Conservation (phyloP, 2,888 invertebrate genomes). For the Nemoura dubitans region DNA sequence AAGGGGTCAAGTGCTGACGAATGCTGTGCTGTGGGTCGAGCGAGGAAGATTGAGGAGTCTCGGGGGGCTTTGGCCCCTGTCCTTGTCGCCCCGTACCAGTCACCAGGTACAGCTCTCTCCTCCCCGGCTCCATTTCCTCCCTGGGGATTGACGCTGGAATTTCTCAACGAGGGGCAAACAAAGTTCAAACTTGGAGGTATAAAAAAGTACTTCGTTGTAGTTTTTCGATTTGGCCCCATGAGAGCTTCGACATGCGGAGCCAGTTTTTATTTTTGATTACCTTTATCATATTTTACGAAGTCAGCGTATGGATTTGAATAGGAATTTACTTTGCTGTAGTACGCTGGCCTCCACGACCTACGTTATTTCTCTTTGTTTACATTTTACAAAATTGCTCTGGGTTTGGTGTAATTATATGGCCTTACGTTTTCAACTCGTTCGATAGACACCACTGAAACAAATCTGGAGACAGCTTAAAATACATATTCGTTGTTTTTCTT, state of each 20-base stretch:
- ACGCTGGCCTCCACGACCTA: no score
- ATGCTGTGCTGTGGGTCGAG: not conserved
- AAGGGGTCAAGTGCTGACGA: not conserved
- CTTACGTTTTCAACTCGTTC: no score
- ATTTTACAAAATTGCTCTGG: no score
- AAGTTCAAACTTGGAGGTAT: not conserved
- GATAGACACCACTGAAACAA: no score
- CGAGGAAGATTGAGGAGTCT: not conserved
- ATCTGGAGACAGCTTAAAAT: no score
- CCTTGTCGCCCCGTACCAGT: not conserved
- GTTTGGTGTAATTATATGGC: no score
- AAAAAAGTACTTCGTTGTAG: not conserved
- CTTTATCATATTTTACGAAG: not conserved
- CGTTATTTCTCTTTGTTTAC: no score
- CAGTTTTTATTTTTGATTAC: not conserved
- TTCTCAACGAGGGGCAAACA: not conserved
- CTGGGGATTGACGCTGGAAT: not conserved
- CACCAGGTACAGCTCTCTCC: not conserved
- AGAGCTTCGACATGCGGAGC: not conserved
- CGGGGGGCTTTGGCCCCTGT: not conserved
- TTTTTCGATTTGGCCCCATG: not conserved
- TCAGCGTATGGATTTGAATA: not conserved
- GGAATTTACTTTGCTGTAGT: no score
- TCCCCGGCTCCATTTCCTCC: not conserved
- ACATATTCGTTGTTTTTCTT: no score